Evolutionary conservation across 1,140 invertebrate genomes (phyloP).

Genomic region (Dinothrombium tinctorium): DNA sequence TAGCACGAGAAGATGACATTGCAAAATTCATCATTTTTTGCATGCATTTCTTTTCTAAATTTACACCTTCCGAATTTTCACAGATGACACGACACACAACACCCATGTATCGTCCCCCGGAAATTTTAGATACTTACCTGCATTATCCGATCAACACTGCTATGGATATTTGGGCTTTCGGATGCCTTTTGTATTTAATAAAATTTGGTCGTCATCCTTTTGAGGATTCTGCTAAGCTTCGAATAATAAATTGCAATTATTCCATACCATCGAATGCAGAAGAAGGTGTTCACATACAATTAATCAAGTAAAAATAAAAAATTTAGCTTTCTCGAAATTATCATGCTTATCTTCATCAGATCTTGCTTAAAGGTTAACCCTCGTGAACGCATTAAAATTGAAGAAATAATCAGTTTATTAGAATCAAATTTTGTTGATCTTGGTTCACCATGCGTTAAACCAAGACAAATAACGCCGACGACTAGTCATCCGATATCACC

Average conservation of each 20-base stretch:
- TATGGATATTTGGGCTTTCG: constrained; percentile 86
- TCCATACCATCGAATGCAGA: constrained; percentile 47
- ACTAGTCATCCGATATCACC: neutral
- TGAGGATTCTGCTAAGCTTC: constrained; percentile 81
- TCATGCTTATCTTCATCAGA: constrained; percentile 2
- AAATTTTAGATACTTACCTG: constrained; percentile 93
- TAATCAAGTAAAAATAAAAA: constrained; percentile 44
- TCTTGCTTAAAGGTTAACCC: constrained; percentile 12
- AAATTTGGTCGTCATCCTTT: constrained; percentile 90
- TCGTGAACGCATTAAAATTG: constrained; percentile 5
- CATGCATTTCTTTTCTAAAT: no score
- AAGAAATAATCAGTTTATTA: constrained; percentile 5
- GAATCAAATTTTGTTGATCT: constrained; percentile 12
- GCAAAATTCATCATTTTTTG: no score
- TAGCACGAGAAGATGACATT: no score
- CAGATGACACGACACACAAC: constrained; percentile 35
- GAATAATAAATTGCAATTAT: constrained; percentile 87
- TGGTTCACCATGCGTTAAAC: constrained; percentile 7
- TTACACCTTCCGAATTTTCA: no score
- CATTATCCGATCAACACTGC: constrained; percentile 67
- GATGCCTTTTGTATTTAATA: constrained; percentile 76
- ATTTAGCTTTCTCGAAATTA: neutral
- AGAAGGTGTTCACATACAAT: constrained; percentile 39
- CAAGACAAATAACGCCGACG: constrained; percentile 1
- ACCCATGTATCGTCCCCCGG: constrained; percentile 51